phyloP scores from a whole-genome alignment of 2,888 invertebrate species.

The Campoplex capitator region DNA sequence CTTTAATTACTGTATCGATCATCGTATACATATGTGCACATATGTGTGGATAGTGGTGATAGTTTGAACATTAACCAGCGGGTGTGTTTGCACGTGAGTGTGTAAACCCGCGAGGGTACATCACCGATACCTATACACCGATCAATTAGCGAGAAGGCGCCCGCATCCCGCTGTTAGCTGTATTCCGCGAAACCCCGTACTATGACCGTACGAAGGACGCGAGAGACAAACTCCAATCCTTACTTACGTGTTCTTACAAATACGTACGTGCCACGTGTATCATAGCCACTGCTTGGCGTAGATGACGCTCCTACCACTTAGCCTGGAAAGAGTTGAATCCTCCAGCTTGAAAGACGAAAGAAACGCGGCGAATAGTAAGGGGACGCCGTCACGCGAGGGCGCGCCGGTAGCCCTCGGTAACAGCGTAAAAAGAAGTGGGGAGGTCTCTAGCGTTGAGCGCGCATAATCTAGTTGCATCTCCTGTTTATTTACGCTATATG shows the following conservation, averaged over 20 bases:
- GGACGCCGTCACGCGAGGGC: constrained; percentile 43
- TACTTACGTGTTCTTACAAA: constrained; percentile 17
- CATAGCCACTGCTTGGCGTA: constrained; percentile 8
- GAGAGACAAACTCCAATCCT: constrained; percentile 41
- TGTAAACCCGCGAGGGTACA: constrained; percentile 45
- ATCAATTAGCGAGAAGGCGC: constrained; percentile 70
- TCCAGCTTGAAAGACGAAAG: constrained; percentile 17
- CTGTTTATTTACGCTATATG: constrained; percentile 5
- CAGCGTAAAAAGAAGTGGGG: not conserved
- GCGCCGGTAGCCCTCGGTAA: constrained; percentile 16
- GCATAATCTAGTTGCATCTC: constrained; percentile 4
- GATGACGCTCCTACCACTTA: constrained; percentile 21
- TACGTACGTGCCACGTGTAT: constrained; percentile 33
- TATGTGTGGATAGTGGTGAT: constrained; percentile 9
- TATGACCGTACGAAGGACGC: constrained; percentile 57
- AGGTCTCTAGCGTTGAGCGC: not conserved
- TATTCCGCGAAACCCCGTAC: constrained; percentile 64
- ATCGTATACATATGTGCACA: constrained; percentile 32
- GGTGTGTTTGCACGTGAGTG: constrained; percentile 55
- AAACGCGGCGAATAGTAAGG: constrained; percentile 30
- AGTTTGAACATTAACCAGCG: constrained; percentile 40
- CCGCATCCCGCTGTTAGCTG: constrained; percentile 61
- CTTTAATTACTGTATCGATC: constrained; percentile 70
- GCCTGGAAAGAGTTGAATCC: constrained; percentile 16
- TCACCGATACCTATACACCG: constrained; percentile 57